These are phyloP conservation scores for Mobula birostris DNA, from an alignment of 2,113 vertebrate genomes.

Conservation along the genomic window DNA sequence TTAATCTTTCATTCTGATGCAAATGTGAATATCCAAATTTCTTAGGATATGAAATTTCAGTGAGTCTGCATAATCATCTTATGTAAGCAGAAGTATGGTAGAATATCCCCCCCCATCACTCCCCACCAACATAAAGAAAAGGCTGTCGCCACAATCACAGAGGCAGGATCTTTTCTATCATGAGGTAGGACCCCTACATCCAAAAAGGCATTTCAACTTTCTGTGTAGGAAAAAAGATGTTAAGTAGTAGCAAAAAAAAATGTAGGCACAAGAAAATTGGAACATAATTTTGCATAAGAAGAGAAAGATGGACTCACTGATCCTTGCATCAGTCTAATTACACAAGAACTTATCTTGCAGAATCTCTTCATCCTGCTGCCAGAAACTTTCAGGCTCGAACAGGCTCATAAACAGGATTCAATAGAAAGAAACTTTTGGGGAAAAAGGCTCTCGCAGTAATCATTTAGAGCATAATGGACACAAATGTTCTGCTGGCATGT, in stretches of 20 bases:
- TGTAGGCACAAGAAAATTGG: not conserved
- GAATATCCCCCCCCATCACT: no score
- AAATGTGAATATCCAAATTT: not conserved
- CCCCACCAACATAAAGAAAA: not conserved
- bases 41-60: not conserved
- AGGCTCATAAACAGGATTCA: no score
- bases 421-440: no score
- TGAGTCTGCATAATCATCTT: not conserved
- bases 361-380: no score
- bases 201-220: not conserved
- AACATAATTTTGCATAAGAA: not conserved
- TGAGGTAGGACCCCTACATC: not conserved
- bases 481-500: no score
- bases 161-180: not conserved
- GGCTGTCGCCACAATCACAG: not conserved
- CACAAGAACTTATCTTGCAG: no score
- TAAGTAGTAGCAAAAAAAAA: not conserved
- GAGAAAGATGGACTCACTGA: not conserved
- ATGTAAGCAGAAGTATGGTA: not conserved
- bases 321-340: not conserved
- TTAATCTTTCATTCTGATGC: not conserved
- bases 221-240: no score
- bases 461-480: no score
- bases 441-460: no score
- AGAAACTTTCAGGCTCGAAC: no score